These are phyloP conservation scores for Scolopax rusticola DNA, from an alignment of 2,797 vertebrate genomes.

Conservation along the genomic window DNA sequence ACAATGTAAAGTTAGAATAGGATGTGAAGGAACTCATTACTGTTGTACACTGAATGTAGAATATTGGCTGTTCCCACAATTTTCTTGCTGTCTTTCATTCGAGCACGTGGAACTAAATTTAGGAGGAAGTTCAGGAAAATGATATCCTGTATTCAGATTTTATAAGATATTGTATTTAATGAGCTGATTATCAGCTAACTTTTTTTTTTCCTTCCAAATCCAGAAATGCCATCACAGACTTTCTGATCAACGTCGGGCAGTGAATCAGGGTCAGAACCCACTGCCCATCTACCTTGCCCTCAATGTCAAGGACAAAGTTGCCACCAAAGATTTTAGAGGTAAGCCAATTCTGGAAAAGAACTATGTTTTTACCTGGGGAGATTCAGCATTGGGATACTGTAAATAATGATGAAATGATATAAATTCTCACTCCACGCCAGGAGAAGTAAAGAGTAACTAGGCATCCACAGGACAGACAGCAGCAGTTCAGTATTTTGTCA, in stretches of 20 bases:
- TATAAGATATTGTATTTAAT: neutral
- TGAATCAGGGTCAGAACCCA: conserved; percentile 83
- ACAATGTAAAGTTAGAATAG: neutral
- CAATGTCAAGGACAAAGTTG: conserved; percentile 81
- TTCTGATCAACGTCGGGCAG: conserved; percentile 81
- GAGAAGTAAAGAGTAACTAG: neutral
- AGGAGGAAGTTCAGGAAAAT: neutral
- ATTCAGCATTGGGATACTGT: neutral
- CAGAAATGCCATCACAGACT: conserved; percentile 81
- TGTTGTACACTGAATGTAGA: neutral
- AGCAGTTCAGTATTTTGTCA: neutral
- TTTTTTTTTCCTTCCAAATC: neutral
- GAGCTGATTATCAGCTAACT: neutral
- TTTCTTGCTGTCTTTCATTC: neutral
- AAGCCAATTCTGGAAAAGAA: neutral
- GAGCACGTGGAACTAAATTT: neutral
- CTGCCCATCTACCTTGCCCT: conserved; percentile 85
- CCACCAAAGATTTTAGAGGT: conserved; percentile 86
- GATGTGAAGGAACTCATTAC: neutral
- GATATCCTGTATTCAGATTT: neutral
- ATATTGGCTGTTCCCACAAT: accelerated
- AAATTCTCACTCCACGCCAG: neutral
- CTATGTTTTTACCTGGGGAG: neutral
- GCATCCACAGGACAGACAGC: neutral
- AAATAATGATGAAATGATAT: neutral